A percentile compares a stretch with the other conserved stretches of the same genome.
Evolutionary conservation across 92 coral and sea anemone genomes (phyloP).

Genomic region (Epizoanthus rinbou): DNA sequence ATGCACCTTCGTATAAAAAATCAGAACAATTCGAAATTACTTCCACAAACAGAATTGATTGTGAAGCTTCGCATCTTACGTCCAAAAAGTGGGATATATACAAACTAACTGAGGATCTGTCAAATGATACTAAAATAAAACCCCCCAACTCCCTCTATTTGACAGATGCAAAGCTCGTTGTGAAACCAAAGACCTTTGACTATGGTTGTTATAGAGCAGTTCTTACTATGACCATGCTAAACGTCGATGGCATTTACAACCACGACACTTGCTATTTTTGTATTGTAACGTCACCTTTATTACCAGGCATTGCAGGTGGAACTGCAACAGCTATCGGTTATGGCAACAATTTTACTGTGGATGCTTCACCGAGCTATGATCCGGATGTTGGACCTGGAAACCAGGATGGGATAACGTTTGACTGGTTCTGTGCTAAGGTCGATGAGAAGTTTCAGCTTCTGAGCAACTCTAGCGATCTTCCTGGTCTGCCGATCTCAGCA

Average conservation of each 20-base stretch:
- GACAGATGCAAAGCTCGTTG: conserved; percentile 46
- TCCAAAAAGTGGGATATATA: conserved; percentile 58
- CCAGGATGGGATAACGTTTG: conserved; percentile 45
- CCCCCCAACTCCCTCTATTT: conserved; percentile 25
- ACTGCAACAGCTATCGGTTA: conserved; percentile 70
- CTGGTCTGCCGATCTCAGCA: conserved; percentile 46
- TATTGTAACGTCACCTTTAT: conserved; percentile 56
- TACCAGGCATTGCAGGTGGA: conserved; percentile 68
- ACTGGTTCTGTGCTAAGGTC: conserved; percentile 72
- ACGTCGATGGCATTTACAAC: conserved; percentile 60
- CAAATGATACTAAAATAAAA: conserved; percentile 31
- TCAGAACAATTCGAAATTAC: conserved; percentile 50
- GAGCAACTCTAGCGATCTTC: conserved; percentile 49
- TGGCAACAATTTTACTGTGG: conserved; percentile 55
- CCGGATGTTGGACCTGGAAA: conserved; percentile 70
- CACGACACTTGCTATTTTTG: conserved; percentile 57
- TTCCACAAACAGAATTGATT: conserved; percentile 56
- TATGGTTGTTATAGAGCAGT: conserved; percentile 60
- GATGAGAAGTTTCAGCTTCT: conserved; percentile 24
- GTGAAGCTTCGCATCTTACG: conserved; percentile 82
- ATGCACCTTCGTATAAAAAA: conserved; percentile 50
- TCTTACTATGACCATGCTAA: conserved; percentile 68
- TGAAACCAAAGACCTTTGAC: conserved; percentile 48
- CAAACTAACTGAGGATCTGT: conserved; percentile 22
- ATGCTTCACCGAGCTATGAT: conserved; percentile 56